Evolutionary conservation across 2,797 vertebrate species (phyloP).

Genomic region (Mastacembelus armatus): DNA sequence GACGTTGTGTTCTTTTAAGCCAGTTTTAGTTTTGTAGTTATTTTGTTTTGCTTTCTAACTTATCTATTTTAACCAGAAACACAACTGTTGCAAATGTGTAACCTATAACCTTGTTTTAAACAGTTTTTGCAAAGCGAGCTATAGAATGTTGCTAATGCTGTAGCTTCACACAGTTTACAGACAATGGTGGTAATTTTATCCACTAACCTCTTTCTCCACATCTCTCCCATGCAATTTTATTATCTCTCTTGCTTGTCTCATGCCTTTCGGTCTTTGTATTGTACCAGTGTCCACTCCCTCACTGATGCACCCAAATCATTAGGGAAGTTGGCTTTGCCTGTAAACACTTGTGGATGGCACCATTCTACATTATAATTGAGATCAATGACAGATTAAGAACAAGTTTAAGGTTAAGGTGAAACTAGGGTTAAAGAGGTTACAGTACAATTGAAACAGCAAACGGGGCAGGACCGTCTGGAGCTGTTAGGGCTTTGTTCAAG

Average conservation of each 20-base stretch:
- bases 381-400: conserved; percentile 64
- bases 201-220: neutral
- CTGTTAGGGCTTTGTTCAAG: conserved; percentile 26
- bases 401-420: conserved; percentile 58
- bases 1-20: neutral
- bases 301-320: conserved; percentile 2
- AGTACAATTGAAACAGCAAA: conserved; percentile 30
- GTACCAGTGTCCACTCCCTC: neutral
- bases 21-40: neutral
- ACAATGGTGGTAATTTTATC: neutral
- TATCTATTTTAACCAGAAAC: neutral
- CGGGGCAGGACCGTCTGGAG: conserved; percentile 20
- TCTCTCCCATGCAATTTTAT: neutral
- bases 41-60: too few relatives aligned
- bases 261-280: neutral
- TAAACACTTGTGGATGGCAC: conserved; percentile 20
- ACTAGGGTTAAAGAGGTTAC: conserved; percentile 48
- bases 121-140: too few relatives aligned
- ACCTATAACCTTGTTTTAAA: neutral
- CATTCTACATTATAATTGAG: conserved; percentile 29
- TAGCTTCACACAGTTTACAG: neutral
- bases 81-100: neutral
- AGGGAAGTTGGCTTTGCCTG: conserved; percentile 6
- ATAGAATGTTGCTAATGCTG: neutral
- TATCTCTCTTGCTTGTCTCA: neutral